Evolutionary conservation across 2,113 vertebrate genomes (phyloP).

Genomic region (Todiramphus saurophagus): DNA sequence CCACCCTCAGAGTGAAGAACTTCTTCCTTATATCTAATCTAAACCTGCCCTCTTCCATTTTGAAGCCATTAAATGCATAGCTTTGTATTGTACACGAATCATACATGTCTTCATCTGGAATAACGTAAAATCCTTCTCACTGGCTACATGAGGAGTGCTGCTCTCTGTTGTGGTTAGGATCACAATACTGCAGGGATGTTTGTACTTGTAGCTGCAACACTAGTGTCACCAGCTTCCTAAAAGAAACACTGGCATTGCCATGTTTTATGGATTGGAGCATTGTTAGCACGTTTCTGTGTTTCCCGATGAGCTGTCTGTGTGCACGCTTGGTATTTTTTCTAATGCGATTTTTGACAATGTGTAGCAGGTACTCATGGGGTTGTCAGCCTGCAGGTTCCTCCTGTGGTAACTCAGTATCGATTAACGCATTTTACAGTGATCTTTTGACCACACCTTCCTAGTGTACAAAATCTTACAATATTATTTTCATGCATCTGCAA

Average conservation of each 20-base stretch:
- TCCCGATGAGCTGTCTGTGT: neutral
- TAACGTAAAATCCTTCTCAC: neutral
- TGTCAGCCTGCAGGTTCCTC: neutral
- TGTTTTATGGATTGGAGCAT: neutral
- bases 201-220: neutral
- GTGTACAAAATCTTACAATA: neutral
- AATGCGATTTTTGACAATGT: neutral
- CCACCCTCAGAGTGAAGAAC: no score
- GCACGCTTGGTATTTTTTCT: neutral
- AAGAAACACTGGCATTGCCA: neutral
- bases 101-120: neutral
- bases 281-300: neutral
- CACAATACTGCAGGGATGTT: neutral
- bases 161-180: neutral
- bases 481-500: neutral
- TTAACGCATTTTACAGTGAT: neutral
- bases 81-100: neutral
- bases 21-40: no score
- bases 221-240: neutral
- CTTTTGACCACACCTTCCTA: neutral
- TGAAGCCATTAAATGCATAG: neutral
- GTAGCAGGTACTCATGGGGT: neutral
- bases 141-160: neutral
- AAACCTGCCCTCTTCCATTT: no score
- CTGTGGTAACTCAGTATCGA: neutral